These are phyloP conservation scores for Drosophila tanythrix DNA, from an alignment of 2,888 invertebrate species.

Conservation along the genomic window DNA sequence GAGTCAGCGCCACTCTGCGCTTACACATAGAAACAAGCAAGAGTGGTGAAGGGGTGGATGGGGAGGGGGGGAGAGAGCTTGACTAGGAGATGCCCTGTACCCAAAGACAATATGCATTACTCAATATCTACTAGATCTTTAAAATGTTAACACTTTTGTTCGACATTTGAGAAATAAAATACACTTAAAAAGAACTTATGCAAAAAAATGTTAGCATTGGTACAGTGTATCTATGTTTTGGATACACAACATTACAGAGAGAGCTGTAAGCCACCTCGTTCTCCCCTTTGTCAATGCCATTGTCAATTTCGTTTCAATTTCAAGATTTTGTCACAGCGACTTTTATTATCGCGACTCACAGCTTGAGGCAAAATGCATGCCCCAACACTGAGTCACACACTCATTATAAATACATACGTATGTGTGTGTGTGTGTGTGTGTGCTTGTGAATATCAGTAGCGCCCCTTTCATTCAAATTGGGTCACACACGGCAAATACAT, in stretches of 20 bases:
- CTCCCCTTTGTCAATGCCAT: constrained; percentile 30
- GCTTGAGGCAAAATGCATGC: constrained; percentile 22
- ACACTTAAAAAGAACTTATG: background rate
- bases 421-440: background rate
- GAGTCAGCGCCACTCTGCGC: constrained; percentile 6
- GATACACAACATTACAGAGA: constrained; percentile 3
- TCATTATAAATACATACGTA: background rate
- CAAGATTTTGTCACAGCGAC: constrained; percentile 22
- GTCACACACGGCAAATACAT: constrained; percentile 36
- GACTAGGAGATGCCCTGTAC: background rate
- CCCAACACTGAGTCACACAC: constrained; percentile 48
- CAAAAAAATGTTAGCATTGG: background rate
- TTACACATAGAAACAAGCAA: constrained; percentile 14
- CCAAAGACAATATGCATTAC: background rate
- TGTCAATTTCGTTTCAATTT: constrained; percentile 56
- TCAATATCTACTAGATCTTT: background rate
- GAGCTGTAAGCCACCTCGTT: background rate
- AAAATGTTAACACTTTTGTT: background rate
- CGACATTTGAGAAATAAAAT: background rate
- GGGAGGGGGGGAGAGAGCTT: background rate
- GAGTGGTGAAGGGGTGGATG: background rate
- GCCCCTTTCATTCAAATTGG: constrained; percentile 35
- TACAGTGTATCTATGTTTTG: constrained; percentile 28
- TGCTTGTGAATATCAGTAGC: constrained; percentile 1
- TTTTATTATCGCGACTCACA: constrained; percentile 15